These are phyloP conservation scores for Arvicanthis niloticus DNA, from an alignment of 2,113 vertebrate species.

Conservation along the genomic window DNA sequence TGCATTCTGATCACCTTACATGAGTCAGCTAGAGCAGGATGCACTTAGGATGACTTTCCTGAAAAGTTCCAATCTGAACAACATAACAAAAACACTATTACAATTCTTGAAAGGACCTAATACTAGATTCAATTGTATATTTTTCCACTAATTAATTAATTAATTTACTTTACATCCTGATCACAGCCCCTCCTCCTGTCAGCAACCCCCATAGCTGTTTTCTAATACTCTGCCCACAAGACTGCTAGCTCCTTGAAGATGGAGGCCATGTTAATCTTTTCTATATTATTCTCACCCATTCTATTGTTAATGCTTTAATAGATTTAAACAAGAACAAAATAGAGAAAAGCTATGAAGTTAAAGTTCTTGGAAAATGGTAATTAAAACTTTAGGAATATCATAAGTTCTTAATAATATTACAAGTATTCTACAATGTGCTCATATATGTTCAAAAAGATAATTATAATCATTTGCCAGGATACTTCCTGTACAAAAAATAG, in stretches of 20 bases:
- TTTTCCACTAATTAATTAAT: background rate
- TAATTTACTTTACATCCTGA: too few species aligned
- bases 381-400: background rate
- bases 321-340: background rate
- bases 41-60: background rate
- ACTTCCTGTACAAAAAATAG: background rate
- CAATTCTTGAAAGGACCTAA: background rate
- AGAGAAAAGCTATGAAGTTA: background rate
- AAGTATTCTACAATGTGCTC: background rate
- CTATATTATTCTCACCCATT: background rate
- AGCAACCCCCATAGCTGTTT: background rate
- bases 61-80: background rate
- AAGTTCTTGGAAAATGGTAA: background rate
- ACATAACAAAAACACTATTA: background rate
- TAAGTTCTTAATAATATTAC: background rate
- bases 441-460: conserved; percentile 19
- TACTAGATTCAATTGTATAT: background rate
- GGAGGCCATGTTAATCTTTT: background rate
- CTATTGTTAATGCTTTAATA: background rate
- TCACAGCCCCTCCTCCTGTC: too few species aligned
- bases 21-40: background rate
- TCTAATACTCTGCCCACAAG: background rate
- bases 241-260: background rate
- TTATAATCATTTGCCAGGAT: background rate
- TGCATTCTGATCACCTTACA: background rate